A percentile compares a stretch with the other conserved stretches of the same genome.
Conservation (phyloP, 2,113 vertebrate species). For the Eolophus roseicapilla region DNA sequence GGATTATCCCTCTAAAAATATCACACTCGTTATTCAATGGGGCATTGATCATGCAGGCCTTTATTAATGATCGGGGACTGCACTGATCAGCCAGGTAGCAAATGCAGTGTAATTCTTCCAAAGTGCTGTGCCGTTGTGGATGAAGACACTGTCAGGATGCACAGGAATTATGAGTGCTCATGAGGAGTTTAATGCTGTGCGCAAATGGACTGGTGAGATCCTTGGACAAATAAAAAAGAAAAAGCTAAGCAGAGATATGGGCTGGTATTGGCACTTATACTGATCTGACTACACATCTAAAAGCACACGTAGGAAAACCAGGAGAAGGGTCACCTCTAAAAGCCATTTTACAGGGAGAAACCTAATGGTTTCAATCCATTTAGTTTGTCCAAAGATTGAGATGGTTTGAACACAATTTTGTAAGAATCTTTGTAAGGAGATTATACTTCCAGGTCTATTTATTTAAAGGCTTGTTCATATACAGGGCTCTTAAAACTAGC, state of each 20-base stretch:
- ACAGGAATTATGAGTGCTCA: slow-evolving; percentile 16
- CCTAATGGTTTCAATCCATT: not conserved
- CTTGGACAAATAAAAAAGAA: not conserved
- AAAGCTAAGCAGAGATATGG: not conserved
- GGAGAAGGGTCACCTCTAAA: slow-evolving; percentile 13
- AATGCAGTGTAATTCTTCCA: not conserved
- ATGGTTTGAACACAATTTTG: slow-evolving; percentile 5
- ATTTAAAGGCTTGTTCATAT: slow-evolving; percentile 43
- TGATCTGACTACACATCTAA: slow-evolving; percentile 5
- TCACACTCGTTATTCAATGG: fast-evolving
- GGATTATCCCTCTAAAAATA: not conserved
- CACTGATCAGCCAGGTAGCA: not conserved
- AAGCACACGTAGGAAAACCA: not conserved
- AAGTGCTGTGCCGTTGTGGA: not conserved
- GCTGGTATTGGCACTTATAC: not conserved
- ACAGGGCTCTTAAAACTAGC: slow-evolving; percentile 22
- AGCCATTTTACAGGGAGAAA: slow-evolving; percentile 7
- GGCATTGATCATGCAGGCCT: not conserved
- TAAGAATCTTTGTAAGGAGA: not conserved
- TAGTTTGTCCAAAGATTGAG: slow-evolving; percentile 29
- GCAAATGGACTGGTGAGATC: slow-evolving; percentile 14
- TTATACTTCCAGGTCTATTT: slow-evolving; percentile 37
- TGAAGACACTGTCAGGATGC: not conserved
- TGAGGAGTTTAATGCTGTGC: slow-evolving; percentile 6
- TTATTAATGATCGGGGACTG: not conserved